phyloP scores from a whole-genome alignment of 2,113 vertebrate genomes.

The Paracanthobrama guichenoti region DNA sequence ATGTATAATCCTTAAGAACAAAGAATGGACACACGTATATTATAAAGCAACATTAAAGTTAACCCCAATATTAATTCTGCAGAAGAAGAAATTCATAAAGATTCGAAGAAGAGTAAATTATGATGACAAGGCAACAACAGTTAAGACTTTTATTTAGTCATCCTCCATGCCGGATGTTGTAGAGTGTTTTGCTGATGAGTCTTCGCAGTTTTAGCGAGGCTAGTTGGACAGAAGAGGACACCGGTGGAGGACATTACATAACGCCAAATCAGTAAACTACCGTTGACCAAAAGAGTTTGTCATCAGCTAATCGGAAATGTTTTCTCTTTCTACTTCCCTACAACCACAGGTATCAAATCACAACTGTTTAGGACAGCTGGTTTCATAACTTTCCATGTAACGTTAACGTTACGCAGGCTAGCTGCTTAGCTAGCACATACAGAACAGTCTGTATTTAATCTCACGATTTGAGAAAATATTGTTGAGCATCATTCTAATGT shows the following conservation, averaged over 20 bases:
- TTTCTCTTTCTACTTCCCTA: slow-evolving; percentile 52
- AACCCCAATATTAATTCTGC: too few relatives aligned
- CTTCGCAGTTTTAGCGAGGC: not conserved
- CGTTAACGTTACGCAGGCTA: not conserved
- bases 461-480: not conserved
- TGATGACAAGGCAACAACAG: too few relatives aligned
- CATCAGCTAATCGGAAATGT: slow-evolving; percentile 46
- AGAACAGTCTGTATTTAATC: not conserved
- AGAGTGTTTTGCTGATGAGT: not conserved
- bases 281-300: not conserved
- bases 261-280: not conserved
- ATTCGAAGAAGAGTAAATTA: too few relatives aligned
- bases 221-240: slow-evolving; percentile 35
- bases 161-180: not conserved
- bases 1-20: too few relatives aligned
- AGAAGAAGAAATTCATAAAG: too few relatives aligned
- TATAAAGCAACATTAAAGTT: too few relatives aligned
- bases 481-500: not conserved
- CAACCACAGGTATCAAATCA: slow-evolving; percentile 54
- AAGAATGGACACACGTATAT: too few relatives aligned
- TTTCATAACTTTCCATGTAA: not conserved
- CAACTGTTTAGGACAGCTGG: not conserved
- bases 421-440: slow-evolving; percentile 7
- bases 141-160: slow-evolving; percentile 3
- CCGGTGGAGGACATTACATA: slow-evolving; percentile 43